Conservation (phyloP, 2,888 invertebrate genomes). For the Dioctria linearis region DNA sequence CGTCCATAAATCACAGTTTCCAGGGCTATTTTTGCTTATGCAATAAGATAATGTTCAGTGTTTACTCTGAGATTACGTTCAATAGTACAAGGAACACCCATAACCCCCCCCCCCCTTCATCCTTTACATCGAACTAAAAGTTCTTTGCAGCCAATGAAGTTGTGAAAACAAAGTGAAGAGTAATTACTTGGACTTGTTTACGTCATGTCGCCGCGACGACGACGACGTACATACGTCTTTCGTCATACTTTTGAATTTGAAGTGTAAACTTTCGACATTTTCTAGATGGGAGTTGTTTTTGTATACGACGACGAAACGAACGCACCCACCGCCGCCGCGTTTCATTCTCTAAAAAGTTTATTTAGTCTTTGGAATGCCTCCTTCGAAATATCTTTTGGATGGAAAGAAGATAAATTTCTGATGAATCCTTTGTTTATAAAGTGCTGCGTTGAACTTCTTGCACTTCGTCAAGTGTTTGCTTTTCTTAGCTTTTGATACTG, state of each 20-base stretch:
- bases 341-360: background rate
- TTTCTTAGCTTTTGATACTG: conserved; percentile 42
- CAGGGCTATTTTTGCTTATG: no score
- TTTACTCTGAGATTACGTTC: no score
- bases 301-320: no score
- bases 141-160: background rate
- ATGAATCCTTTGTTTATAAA: conserved; percentile 43
- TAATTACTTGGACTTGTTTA: conserved; percentile 32
- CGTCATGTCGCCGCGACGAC: background rate
- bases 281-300: background rate
- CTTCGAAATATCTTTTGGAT: background rate
- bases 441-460: conserved; percentile 24
- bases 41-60: no score
- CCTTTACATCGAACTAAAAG: no score
- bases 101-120: no score
- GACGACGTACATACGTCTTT: background rate
- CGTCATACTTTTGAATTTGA: background rate
- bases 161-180: background rate
- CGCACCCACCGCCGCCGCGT: no score
- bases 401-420: conserved; percentile 43
- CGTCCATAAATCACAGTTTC: no score
- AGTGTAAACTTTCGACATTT: background rate
- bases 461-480: conserved; percentile 18
- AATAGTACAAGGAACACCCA: no score
- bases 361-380: conserved; percentile 33